Conservation (phyloP, 2,797 vertebrate genomes). For the Syngnathus rostellatus region DNA sequence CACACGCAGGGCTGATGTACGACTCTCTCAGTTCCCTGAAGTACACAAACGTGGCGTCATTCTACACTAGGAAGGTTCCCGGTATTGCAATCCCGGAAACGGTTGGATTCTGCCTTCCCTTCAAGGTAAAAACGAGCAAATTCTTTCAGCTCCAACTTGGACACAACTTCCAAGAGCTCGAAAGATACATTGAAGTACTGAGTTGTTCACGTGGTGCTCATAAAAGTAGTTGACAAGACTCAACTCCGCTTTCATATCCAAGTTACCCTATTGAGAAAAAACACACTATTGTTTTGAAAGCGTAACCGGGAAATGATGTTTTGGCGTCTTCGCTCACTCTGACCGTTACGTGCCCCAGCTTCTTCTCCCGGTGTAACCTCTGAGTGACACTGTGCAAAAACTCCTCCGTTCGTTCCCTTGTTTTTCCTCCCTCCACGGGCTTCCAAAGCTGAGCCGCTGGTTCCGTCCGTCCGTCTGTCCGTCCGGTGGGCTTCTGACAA, state of each 20-base stretch:
- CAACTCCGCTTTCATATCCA: not conserved
- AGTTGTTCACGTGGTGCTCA: not conserved
- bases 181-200: not conserved
- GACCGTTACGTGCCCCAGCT: not conserved
- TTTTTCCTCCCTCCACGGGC: slow-evolving; percentile 2
- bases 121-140: not conserved
- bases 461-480: not conserved
- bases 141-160: too few species aligned
- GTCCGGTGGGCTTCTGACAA: not conserved
- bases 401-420: not conserved
- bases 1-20: too few species aligned
- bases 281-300: slow-evolving; percentile 29
- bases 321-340: not conserved
- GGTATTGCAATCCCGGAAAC: not conserved
- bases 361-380: slow-evolving; percentile 13
- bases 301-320: slow-evolving; percentile 14
- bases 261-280: not conserved
- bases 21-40: too few species aligned
- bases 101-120: not conserved
- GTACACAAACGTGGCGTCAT: not conserved
- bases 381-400: slow-evolving; percentile 6
- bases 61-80: not conserved
- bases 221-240: too few species aligned
- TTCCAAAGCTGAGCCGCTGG: slow-evolving; percentile 13
- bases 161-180: not conserved